phyloP scores from a whole-genome alignment of 1,140 invertebrate genomes.

The Bombus haemorrhoidalis region DNA sequence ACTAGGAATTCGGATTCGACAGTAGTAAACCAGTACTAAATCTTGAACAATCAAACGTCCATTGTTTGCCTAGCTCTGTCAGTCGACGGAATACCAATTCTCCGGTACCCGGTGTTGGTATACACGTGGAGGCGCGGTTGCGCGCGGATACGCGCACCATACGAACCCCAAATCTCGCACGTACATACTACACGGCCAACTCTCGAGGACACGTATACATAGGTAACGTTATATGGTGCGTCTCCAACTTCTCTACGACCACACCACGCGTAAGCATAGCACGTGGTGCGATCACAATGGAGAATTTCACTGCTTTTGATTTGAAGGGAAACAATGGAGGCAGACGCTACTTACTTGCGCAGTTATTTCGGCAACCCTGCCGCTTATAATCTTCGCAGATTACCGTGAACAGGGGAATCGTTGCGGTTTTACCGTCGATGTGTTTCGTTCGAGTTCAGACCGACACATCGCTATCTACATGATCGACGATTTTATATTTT shows the following conservation, averaged over 20 bases:
- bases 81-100: constrained; percentile 72
- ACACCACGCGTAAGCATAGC: constrained; percentile 46
- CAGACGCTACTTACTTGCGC: constrained; percentile 72
- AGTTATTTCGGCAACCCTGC: constrained; percentile 67
- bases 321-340: constrained; percentile 73
- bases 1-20: constrained; percentile 71
- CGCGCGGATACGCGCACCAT: background rate
- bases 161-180: constrained; percentile 18
- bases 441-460: constrained; percentile 1
- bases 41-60: constrained; percentile 75
- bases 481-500: background rate
- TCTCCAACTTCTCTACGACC: constrained; percentile 44
- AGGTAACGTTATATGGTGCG: constrained; percentile 53
- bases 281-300: constrained; percentile 68
- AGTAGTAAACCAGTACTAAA: constrained; percentile 73
- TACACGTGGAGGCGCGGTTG: constrained; percentile 27
- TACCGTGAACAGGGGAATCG: constrained; percentile 32
- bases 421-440: constrained; percentile 53
- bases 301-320: constrained; percentile 74
- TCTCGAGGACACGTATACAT: constrained; percentile 43
- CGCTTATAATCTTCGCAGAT: constrained; percentile 62
- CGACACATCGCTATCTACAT: too few relatives aligned
- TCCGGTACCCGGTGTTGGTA: constrained; percentile 47
- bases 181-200: background rate
- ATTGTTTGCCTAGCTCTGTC: constrained; percentile 74